Conservation (phyloP, 2,888 invertebrate species). For the Nemapogon koenigi region DNA sequence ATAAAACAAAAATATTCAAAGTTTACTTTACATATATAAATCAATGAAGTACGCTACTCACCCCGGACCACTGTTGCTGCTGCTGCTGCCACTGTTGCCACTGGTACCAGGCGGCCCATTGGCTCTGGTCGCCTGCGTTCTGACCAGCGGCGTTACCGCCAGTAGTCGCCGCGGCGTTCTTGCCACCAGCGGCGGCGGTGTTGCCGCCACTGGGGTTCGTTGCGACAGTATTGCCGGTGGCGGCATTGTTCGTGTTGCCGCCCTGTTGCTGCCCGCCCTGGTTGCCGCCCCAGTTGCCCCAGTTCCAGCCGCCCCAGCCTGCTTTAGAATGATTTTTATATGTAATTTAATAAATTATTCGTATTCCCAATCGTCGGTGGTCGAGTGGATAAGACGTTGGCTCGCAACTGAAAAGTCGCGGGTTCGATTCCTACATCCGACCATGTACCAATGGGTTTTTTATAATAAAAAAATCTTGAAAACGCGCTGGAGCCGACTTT, state of each 20-base stretch:
- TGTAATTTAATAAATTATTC: too few species aligned
- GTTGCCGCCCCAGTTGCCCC: slow-evolving; percentile 40
- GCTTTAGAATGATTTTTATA: too few species aligned
- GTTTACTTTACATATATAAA: too few species aligned
- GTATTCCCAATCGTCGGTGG: too few species aligned
- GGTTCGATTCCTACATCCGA: too few species aligned
- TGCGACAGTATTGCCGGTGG: slow-evolving; percentile 9
- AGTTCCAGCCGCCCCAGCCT: slow-evolving; percentile 42
- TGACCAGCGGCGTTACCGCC: slow-evolving; percentile 18
- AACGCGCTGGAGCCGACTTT: too few species aligned
- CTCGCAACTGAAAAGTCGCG: too few species aligned
- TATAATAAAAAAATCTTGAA: too few species aligned
- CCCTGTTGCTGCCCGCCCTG: slow-evolving; percentile 11
- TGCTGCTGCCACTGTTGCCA: slow-evolving; percentile 60
- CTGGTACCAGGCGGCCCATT: slow-evolving; percentile 50
- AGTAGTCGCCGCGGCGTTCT: slow-evolving; percentile 10
- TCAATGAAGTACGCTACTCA: too few species aligned
- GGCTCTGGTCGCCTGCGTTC: slow-evolving; percentile 21
- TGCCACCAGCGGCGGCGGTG: not conserved
- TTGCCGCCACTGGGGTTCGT: slow-evolving; percentile 6
- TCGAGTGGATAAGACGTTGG: too few species aligned
- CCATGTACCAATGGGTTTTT: too few species aligned
- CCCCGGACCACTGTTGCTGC: slow-evolving; percentile 46
- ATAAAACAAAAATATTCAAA: too few species aligned
- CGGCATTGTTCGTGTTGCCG: slow-evolving; percentile 25